A percentile compares a stretch with the other conserved stretches of the same genome.
Conservation (phyloP, 2,113 vertebrate species). For the Oxygymnocypris stewartii region DNA sequence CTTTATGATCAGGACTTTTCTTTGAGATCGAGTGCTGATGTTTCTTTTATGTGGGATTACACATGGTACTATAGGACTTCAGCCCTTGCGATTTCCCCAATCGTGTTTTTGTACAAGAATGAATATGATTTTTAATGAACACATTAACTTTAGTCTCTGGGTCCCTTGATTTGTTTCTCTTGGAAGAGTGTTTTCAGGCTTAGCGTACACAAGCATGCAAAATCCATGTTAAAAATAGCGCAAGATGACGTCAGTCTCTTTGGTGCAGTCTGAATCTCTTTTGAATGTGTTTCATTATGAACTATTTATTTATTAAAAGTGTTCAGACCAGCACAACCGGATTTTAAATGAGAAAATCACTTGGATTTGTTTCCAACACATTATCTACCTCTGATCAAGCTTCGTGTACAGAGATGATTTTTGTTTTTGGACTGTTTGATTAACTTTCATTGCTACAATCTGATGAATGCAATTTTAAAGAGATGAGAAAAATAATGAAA, state of each 20-base stretch:
- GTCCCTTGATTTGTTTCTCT: neutral
- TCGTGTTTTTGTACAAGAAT: neutral
- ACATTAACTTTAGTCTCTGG: neutral
- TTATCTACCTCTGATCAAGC: neutral
- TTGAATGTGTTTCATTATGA: neutral
- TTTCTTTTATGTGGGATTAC: neutral
- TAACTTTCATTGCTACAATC: neutral
- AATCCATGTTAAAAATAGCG: slow-evolving; percentile 1
- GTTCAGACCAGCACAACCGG: neutral
- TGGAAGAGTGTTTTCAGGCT: slow-evolving; percentile 4
- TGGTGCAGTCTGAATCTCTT: neutral
- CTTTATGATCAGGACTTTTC: neutral
- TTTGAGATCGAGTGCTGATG: neutral
- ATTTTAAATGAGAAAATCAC: neutral
- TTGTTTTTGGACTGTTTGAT: neutral
- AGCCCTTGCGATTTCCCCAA: neutral
- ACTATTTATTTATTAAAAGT: neutral
- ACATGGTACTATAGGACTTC: neutral
- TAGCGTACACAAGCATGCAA: neutral
- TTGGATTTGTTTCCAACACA: slow-evolving; percentile 2
- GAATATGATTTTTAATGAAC: neutral
- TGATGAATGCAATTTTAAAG: neutral
- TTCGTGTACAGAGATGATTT: neutral
- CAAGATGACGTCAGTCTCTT: neutral
- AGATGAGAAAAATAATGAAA: neutral